Conservation (phyloP, 2,113 vertebrate species). For the Psilopsiagon aurifrons region DNA sequence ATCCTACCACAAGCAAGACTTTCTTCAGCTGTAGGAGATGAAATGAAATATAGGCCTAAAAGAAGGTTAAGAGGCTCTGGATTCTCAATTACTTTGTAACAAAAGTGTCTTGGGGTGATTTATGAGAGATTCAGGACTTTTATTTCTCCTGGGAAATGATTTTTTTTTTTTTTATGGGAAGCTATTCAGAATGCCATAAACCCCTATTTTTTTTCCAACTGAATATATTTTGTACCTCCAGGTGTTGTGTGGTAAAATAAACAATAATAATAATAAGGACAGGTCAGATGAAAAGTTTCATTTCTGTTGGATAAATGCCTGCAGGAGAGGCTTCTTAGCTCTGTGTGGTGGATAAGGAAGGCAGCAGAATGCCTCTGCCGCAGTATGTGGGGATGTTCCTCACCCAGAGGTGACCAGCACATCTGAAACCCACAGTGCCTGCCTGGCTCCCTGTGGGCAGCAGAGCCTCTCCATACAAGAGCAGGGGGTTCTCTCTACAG, state of each 20-base stretch:
- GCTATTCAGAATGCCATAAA: background rate
- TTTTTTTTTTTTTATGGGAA: slow-evolving; percentile 16
- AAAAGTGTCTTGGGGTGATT: slow-evolving; percentile 52
- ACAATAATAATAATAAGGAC: background rate
- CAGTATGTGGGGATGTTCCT: background rate
- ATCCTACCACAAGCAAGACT: slow-evolving; percentile 2
- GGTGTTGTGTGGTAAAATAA: background rate
- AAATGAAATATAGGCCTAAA: slow-evolving; percentile 45
- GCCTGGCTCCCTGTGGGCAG: accelerated
- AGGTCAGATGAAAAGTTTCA: background rate
- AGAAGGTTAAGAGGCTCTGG: slow-evolving; percentile 53
- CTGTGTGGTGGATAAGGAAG: background rate
- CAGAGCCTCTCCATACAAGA: background rate
- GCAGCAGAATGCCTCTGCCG: background rate
- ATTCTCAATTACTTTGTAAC: slow-evolving; percentile 53
- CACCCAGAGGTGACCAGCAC: accelerated
- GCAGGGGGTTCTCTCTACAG: background rate
- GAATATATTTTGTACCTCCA: background rate
- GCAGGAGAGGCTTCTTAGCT: background rate
- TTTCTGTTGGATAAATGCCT: background rate
- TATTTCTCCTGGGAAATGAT: slow-evolving; percentile 31
- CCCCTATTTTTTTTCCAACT: background rate
- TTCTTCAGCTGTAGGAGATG: background rate
- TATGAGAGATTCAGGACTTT: slow-evolving; percentile 27
- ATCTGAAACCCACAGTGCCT: accelerated